phyloP scores from a whole-genome alignment of 2,888 invertebrate genomes.

The Thereva unica region DNA sequence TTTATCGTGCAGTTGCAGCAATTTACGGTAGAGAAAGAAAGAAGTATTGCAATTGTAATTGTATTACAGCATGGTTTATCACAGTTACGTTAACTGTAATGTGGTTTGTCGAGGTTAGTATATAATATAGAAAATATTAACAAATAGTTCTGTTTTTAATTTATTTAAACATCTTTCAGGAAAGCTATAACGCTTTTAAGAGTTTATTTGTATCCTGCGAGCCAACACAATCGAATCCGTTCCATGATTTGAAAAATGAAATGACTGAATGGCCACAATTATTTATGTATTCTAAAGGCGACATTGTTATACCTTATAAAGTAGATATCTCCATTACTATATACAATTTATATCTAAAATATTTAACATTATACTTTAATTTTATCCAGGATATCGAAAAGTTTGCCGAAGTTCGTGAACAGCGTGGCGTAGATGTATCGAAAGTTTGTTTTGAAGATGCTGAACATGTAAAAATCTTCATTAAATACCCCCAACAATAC shows the following conservation, averaged over 20 bases:
- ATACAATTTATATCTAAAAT: background rate
- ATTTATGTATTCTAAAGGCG: slow-evolving; percentile 73
- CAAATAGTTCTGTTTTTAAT: slow-evolving; percentile 46
- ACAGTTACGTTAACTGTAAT: slow-evolving; percentile 64
- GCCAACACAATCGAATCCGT: slow-evolving; percentile 63
- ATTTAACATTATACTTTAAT: slow-evolving; percentile 11
- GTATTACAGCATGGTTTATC: slow-evolving; percentile 62
- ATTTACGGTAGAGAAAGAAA: slow-evolving; percentile 64
- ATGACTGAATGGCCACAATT: slow-evolving; percentile 68
- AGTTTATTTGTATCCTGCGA: slow-evolving; percentile 55
- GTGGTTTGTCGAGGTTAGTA: slow-evolving; percentile 65
- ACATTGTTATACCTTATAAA: slow-evolving; percentile 67
- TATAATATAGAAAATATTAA: background rate
- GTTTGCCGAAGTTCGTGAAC: slow-evolving; percentile 64
- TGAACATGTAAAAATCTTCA: slow-evolving; percentile 74
- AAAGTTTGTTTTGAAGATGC: slow-evolving; percentile 70
- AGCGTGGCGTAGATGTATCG: slow-evolving; percentile 65
- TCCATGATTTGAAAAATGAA: slow-evolving; percentile 64
- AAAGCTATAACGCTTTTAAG: slow-evolving; percentile 55
- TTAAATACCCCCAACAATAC: slow-evolving; percentile 66
- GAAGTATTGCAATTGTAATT: slow-evolving; percentile 56
- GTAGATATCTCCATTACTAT: slow-evolving; percentile 52
- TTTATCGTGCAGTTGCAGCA: slow-evolving; percentile 66
- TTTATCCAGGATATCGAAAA: slow-evolving; percentile 66
- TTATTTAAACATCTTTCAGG: slow-evolving; percentile 50